These are phyloP conservation scores for Hippocampus barbouri DNA, from an alignment of 2,113 vertebrate genomes.

Conservation along the genomic window DNA sequence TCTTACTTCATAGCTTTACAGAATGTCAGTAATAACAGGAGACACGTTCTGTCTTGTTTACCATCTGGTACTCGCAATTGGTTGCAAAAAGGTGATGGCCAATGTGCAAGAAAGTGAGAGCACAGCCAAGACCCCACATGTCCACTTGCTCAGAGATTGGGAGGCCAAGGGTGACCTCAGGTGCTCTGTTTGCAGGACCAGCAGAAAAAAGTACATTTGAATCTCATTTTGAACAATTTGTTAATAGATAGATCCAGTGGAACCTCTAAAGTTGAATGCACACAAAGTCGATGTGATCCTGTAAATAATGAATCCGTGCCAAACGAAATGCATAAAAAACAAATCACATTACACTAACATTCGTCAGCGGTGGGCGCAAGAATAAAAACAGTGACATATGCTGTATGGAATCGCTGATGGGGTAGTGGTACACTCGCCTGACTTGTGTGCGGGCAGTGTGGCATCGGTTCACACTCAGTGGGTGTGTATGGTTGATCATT, in stretches of 20 bases:
- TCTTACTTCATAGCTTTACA: not conserved
- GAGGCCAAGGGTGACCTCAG: conserved; percentile 2
- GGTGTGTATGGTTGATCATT: too few relatives aligned
- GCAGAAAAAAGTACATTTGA: not conserved
- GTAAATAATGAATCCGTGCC: too few relatives aligned
- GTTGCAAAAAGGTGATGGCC: conserved; percentile 8
- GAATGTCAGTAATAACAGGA: not conserved
- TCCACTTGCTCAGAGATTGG: conserved; percentile 9
- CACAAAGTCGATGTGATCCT: too few relatives aligned
- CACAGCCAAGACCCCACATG: conserved; percentile 6
- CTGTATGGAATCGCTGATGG: too few relatives aligned
- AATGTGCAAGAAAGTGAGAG: conserved; percentile 3
- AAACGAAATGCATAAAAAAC: too few relatives aligned
- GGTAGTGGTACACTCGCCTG: too few relatives aligned
- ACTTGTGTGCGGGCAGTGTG: too few relatives aligned
- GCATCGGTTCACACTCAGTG: too few relatives aligned
- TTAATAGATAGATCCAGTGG: not conserved
- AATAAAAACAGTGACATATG: too few relatives aligned
- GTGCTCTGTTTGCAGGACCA: not conserved
- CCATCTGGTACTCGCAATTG: conserved; percentile 10
- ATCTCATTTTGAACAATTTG: not conserved
- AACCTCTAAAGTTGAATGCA: not conserved
- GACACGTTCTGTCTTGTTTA: not conserved
- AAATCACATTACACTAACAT: too few relatives aligned
- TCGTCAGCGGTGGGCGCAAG: too few relatives aligned